A percentile compares a stretch with the other conserved stretches of the same genome.
Conservation (phyloP, 2,113 vertebrate species). For the Tachysurus vachellii region DNA sequence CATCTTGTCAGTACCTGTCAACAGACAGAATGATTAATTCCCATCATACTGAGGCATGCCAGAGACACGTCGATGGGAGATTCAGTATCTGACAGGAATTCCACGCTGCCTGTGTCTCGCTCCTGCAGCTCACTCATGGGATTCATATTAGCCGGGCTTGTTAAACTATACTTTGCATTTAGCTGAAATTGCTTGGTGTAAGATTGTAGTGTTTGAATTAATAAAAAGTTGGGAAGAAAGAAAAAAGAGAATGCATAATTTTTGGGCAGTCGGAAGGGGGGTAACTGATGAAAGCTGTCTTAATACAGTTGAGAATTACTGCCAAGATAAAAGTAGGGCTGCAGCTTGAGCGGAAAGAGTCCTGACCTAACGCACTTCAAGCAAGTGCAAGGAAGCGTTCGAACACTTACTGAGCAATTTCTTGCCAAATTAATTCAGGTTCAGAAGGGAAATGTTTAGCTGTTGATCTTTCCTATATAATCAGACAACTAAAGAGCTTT, state of each 20-base stretch:
- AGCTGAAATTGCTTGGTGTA: conserved; percentile 48
- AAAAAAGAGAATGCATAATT: conserved; percentile 72
- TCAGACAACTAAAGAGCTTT: conserved; percentile 28
- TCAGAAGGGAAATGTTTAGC: conserved; percentile 20
- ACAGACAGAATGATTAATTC: conserved; percentile 61
- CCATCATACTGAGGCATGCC: conserved; percentile 63
- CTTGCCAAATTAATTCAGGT: conserved; percentile 26
- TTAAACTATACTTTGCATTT: conserved; percentile 70
- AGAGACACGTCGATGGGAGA: conserved; percentile 33
- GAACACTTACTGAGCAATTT: conserved; percentile 30
- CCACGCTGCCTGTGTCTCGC: conserved; percentile 1
- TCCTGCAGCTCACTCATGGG: conserved; percentile 24
- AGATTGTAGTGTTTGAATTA: conserved; percentile 65
- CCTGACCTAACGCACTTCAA: conserved; percentile 54
- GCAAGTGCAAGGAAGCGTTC: conserved; percentile 5
- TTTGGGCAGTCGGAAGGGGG: conserved; percentile 13
- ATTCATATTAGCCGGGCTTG: conserved; percentile 67
- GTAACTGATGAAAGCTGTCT: conserved; percentile 68
- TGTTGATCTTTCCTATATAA: conserved; percentile 12
- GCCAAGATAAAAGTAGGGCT: conserved; percentile 50
- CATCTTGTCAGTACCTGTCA: conserved; percentile 51
- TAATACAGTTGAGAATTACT: conserved; percentile 59
- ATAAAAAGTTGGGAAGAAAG: conserved; percentile 62
- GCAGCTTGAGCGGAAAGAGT: conserved; percentile 34
- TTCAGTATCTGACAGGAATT: conserved; percentile 45